Percentiles rank a stretch among this genome's conserved stretches.
Conservation (phyloP, 2,113 vertebrate genomes). For the Nipponia nippon region DNA sequence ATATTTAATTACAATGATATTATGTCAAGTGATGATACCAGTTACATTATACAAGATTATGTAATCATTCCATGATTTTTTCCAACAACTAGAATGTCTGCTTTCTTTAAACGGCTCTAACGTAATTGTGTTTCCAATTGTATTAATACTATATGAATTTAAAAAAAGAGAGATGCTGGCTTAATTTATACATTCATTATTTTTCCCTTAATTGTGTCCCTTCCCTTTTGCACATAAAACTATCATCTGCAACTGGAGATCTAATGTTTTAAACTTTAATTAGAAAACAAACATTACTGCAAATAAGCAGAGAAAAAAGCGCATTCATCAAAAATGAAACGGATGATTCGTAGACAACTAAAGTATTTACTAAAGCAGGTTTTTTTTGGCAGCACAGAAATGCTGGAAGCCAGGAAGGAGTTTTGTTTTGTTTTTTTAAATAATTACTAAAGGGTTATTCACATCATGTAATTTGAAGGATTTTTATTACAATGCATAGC, state of each 20-base stretch:
- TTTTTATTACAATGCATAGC: neutral
- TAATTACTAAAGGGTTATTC: neutral
- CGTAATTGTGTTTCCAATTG: neutral
- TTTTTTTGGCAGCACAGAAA: neutral
- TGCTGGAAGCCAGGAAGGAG: neutral
- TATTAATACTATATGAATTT: fast-evolving
- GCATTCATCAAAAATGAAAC: neutral
- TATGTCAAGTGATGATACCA: neutral
- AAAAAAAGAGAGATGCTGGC: neutral
- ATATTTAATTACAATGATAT: neutral
- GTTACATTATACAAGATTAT: neutral
- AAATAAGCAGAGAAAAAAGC: neutral
- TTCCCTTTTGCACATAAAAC: neutral
- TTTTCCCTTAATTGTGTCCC: neutral
- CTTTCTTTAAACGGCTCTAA: neutral
- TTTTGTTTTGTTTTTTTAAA: neutral
- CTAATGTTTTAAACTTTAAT: neutral
- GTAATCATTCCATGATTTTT: neutral
- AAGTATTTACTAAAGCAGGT: neutral
- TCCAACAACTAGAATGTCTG: neutral
- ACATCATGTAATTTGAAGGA: neutral
- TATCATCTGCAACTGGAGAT: neutral
- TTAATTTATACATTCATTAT: neutral
- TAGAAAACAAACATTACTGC: neutral
- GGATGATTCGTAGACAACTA: neutral